phyloP scores from a whole-genome alignment of 2,888 invertebrate species.

The Punctoribates punctum region DNA sequence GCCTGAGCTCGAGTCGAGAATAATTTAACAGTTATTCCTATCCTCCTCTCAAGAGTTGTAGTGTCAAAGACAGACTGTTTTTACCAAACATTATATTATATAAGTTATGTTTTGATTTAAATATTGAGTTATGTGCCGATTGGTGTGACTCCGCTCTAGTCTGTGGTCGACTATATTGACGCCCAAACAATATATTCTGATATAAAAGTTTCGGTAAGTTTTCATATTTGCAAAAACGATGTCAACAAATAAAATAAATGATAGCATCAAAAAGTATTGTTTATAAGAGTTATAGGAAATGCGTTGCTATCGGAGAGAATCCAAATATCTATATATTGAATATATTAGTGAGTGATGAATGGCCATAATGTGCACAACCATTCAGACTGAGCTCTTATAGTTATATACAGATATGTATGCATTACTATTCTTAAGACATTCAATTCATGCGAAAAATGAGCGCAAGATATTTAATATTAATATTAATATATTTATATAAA shows the following conservation, averaged over 20 bases:
- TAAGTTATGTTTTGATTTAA: conserved; percentile 31
- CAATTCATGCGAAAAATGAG: conserved; percentile 28
- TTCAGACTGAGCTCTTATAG: neutral
- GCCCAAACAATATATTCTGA: conserved; percentile 34
- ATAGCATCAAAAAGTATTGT: no score
- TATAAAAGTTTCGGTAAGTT: conserved; percentile 32
- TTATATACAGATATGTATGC: conserved; percentile 8
- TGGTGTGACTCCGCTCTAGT: neutral
- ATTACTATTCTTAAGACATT: conserved; percentile 34
- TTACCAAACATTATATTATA: conserved; percentile 21
- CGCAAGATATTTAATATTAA: conserved; percentile 35
- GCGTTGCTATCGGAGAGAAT: no score
- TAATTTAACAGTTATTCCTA: conserved; percentile 26
- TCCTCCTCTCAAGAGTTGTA: conserved; percentile 33
- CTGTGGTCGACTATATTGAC: neutral
- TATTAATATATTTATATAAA: conserved; percentile 24
- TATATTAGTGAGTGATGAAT: conserved; percentile 29
- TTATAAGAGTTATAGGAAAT: no score
- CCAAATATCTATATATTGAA: conserved; percentile 10
- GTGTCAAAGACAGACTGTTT: conserved; percentile 31
- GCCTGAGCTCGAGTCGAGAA: conserved; percentile 3
- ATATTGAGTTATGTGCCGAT: conserved; percentile 6
- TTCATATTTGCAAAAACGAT: neutral
- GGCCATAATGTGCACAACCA: neutral
- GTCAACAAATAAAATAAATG: no score